These are phyloP conservation scores for Cynopterus sphinx DNA, from an alignment of 2,797 vertebrate species.

Conservation along the genomic window DNA sequence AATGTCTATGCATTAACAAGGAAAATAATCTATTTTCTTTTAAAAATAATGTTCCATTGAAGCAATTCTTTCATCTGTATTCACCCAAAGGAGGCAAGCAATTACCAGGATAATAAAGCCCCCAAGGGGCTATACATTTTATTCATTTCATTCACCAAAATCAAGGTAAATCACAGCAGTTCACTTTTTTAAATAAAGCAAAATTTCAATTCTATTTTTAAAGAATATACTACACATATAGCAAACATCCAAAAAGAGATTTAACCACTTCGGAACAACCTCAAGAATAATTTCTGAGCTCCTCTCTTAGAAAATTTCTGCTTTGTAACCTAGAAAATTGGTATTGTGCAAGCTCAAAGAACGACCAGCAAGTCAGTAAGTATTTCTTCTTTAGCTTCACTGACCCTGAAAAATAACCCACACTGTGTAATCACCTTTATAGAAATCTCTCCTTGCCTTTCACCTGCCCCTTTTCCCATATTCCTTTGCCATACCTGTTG, in stretches of 20 bases:
- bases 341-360: neutral
- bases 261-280: neutral
- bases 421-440: neutral
- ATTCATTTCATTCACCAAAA: slow-evolving; percentile 22
- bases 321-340: neutral
- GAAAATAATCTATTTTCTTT: slow-evolving; percentile 16
- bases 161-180: slow-evolving; percentile 45
- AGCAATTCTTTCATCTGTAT: slow-evolving; percentile 43
- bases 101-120: slow-evolving; percentile 19
- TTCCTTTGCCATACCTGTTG: neutral
- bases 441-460: neutral
- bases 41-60: slow-evolving; percentile 52
- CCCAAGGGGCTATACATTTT: neutral
- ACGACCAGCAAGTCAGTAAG: neutral
- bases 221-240: neutral
- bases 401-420: neutral
- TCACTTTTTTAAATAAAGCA: slow-evolving; percentile 15
- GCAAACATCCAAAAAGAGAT: neutral
- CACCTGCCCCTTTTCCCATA: neutral
- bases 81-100: slow-evolving; percentile 12
- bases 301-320: neutral
- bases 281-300: neutral
- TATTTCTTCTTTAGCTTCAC: neutral
- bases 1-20: neutral
- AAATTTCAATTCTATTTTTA: slow-evolving; percentile 36